A percentile compares a stretch with the other conserved stretches of the same genome.
phyloP scores from a whole-genome alignment of 2,113 vertebrate genomes.

The Cyphomyrus plagiostoma region DNA sequence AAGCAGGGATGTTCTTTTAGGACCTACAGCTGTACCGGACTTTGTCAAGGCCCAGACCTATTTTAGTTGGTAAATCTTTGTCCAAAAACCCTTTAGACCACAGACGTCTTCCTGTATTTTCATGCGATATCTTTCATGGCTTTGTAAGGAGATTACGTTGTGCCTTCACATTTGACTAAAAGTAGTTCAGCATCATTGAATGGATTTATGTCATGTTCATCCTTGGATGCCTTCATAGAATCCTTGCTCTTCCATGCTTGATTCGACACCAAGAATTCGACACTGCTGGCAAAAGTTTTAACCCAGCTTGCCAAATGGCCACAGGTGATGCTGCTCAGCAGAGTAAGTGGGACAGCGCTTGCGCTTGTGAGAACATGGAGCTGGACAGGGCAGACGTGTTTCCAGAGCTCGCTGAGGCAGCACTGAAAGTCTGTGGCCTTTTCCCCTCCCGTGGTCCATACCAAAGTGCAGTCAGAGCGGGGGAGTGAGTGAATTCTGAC shows the following conservation, averaged over 20 bases:
- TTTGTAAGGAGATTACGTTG: not conserved
- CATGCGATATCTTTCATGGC: not conserved
- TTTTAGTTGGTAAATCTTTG: not conserved
- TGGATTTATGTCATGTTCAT: not conserved
- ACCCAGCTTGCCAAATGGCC: not conserved
- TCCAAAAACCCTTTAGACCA: not conserved
- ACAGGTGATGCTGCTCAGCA: not conserved
- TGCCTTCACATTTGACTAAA: not conserved
- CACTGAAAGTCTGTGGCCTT: not conserved
- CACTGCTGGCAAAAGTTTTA: not conserved
- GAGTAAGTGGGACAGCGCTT: not conserved
- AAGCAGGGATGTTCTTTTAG: not conserved
- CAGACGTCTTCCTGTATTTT: not conserved
- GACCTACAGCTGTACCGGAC: not conserved
- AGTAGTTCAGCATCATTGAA: not conserved
- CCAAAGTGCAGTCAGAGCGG: not conserved
- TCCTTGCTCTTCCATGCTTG: not conserved
- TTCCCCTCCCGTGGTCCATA: not conserved
- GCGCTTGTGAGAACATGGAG: not conserved
- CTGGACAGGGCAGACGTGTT: not conserved
- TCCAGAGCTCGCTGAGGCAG: not conserved
- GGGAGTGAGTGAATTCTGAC: not conserved
- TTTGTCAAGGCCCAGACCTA: not conserved
- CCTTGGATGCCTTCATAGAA: not conserved
- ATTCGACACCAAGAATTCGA: not conserved